Evolutionary conservation across 1,140 invertebrate genomes (phyloP).

Genomic region (Euura lappo): DNA sequence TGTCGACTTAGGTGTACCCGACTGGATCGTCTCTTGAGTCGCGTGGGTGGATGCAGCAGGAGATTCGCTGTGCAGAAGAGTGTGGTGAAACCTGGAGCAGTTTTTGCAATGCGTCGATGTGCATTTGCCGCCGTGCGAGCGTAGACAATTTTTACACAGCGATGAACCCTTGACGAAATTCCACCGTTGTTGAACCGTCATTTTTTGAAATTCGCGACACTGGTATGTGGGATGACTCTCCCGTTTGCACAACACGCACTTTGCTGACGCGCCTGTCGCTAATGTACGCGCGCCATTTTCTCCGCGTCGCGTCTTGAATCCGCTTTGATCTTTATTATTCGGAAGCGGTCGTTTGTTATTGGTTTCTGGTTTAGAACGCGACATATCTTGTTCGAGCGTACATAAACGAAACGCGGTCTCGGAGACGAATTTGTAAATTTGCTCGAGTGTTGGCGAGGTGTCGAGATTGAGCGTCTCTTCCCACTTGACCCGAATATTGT

Average conservation of each 20-base stretch:
- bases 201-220: constrained; percentile 21
- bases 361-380: not conserved
- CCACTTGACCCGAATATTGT: constrained; percentile 22
- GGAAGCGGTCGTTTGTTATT: not conserved
- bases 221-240: constrained; percentile 13
- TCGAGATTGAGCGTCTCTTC: constrained; percentile 18
- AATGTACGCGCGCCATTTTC: constrained; percentile 16
- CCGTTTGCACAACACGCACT: constrained; percentile 15
- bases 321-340: constrained; percentile 8
- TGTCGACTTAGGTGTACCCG: constrained; percentile 7
- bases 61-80: not conserved
- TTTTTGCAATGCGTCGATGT: constrained; percentile 19
- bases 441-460: constrained; percentile 10
- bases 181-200: constrained; percentile 15
- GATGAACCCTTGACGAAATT: constrained; percentile 13
- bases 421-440: constrained; percentile 19
- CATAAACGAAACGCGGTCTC: constrained; percentile 14
- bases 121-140: constrained; percentile 12
- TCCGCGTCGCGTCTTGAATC: constrained; percentile 15
- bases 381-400: constrained; percentile 6
- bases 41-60: not conserved
- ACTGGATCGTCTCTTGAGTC: not conserved
- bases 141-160: constrained; percentile 26
- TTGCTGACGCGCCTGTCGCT: constrained; percentile 1
- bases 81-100: constrained; percentile 16